Base-by-base conservation (phyloP, 2,797 vertebrate genomes). In the Oryzias dopingdopingensis region DNA sequence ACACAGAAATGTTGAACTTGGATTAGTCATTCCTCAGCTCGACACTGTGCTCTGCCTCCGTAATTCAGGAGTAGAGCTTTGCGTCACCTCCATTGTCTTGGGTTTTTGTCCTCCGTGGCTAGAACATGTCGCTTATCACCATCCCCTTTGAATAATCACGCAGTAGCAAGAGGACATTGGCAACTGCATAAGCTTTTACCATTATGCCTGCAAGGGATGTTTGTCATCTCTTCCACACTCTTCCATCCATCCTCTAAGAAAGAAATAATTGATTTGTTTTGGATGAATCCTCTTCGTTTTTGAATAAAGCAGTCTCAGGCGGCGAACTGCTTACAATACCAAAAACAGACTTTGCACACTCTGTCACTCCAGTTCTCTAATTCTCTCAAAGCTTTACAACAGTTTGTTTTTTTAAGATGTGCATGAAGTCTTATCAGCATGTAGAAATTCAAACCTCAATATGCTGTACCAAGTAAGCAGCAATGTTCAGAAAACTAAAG, bases 81-180 rank as follows among this genome's bases (percentile, higher is more conserved):
- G 65, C 75, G 65, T 70, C 74, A 61, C 67, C 40, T 44, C 60
- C 63, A 72, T 84, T 86, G 83, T 88, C 64, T 79, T 26, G 32
- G 32, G 42, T 59, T 65, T 63, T 59, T 68, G 59, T 63, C 69
- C 60, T 71, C 65, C 14, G 20, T 62, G 62, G 63, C 62, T 56
- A 73, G 72, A 75, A 78, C 74, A 75, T 71, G 72, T 50, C 14
- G 55, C 71, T 78, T 81, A 82, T 80, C 69, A 60, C 29, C 53
- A 4, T 59, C 48, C 61, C 52, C 24, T 76, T 65, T 82, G 76
- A 87, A 80, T 83, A 81, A 86, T 86, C 72, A 59, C 66, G 61
- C 62, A 69, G 74, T 71, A 67, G 67, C 56, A 61, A 65, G 67
- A 80, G 74, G 73, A 81, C 78, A 84, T 63, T 87, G 80, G 76